phyloP scores from a whole-genome alignment of 1,140 invertebrate species.

The Caligus rogercresseyi region DNA sequence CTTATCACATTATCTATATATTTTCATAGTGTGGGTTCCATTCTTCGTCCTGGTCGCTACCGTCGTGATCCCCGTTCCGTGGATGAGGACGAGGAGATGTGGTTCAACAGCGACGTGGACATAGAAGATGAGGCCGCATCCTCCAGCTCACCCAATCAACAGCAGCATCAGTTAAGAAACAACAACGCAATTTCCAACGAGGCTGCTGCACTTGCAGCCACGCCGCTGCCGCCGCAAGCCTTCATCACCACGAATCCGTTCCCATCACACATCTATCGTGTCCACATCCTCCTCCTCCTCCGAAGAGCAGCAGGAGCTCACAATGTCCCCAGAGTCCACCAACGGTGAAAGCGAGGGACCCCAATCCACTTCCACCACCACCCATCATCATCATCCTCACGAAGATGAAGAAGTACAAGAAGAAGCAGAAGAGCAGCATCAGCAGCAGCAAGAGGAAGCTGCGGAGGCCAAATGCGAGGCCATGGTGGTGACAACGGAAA shows the following conservation, averaged over 20 bases:
- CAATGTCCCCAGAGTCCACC: background rate
- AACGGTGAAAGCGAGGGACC: too few relatives aligned
- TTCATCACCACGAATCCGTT: background rate
- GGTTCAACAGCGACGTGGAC: conserved; percentile 94
- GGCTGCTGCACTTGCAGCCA: background rate
- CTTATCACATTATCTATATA: background rate
- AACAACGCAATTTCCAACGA: background rate
- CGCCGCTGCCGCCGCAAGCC: background rate
- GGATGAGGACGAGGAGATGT: conserved; percentile 95
- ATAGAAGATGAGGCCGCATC: conserved; percentile 47
- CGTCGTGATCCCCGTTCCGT: conserved; percentile 73
- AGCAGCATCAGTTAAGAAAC: background rate
- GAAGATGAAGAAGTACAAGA: too few relatives aligned
- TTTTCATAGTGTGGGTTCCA: conserved; percentile 42
- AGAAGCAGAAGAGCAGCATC: too few relatives aligned
- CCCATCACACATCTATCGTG: background rate
- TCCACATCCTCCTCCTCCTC: background rate
- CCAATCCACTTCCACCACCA: too few relatives aligned
- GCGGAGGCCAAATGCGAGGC: too few relatives aligned
- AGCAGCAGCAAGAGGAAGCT: too few relatives aligned
- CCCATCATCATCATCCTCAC: too few relatives aligned
- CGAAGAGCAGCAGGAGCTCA: background rate
- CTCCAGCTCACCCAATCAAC: background rate
- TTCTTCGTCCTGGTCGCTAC: conserved; percentile 52
- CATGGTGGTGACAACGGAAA: too few relatives aligned